A percentile compares a stretch with the other conserved stretches of the same genome.
Conservation (phyloP, 2,113 vertebrate species). For the pig (Sus scrofa) region DNA sequence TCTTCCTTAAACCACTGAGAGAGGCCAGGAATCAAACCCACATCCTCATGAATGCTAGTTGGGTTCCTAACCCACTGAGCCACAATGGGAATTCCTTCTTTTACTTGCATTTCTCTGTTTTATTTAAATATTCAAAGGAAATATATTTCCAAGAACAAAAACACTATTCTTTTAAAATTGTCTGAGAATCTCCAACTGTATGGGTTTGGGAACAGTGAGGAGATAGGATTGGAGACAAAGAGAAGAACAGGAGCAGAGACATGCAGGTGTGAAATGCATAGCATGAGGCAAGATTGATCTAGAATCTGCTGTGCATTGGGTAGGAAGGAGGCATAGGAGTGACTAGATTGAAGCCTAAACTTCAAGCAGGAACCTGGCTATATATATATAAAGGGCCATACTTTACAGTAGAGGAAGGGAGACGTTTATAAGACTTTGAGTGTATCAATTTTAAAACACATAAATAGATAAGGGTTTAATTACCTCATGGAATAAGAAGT, state of each 20-base stretch:
- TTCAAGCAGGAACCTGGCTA: background rate
- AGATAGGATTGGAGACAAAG: background rate
- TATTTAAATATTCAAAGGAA: constrained; percentile 43
- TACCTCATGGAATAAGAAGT: background rate
- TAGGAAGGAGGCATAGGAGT: background rate
- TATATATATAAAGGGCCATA: background rate
- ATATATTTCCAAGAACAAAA: background rate
- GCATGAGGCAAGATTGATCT: background rate
- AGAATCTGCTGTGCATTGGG: background rate
- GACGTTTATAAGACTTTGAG: background rate
- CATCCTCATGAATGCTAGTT: no score
- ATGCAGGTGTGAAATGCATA: background rate
- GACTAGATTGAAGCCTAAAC: background rate
- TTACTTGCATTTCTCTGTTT: background rate
- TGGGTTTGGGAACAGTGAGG: background rate
- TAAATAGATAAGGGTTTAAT: background rate
- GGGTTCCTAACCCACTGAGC: no score
- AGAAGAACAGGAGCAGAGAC: background rate
- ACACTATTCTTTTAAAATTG: background rate
- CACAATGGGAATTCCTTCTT: no score
- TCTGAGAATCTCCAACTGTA: background rate
- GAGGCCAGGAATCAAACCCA: no score
- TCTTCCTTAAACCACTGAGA: no score
- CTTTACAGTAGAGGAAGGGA: background rate
- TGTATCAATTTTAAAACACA: background rate